Conservation (phyloP, 2,113 vertebrate species). For the Oceanodroma tethys region DNA sequence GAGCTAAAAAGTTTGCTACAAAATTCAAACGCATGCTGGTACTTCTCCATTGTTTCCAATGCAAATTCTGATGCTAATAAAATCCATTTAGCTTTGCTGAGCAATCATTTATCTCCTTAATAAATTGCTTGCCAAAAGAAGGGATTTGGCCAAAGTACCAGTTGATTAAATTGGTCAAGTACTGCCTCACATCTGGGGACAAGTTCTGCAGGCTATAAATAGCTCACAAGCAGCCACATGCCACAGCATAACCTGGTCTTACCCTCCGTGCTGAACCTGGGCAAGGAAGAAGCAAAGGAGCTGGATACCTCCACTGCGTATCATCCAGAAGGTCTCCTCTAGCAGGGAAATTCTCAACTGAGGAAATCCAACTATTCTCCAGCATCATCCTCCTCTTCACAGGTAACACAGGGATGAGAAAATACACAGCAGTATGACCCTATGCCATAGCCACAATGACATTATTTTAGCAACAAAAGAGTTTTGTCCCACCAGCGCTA, state of each 20-base stretch:
- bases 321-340: background rate
- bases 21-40: background rate
- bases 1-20: background rate
- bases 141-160: background rate
- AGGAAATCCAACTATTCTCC: background rate
- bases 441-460: background rate
- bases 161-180: background rate
- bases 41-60: background rate
- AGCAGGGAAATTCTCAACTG: background rate
- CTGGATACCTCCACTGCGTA: background rate
- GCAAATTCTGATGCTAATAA: background rate
- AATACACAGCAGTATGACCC: background rate
- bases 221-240: background rate
- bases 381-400: background rate
- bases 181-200: background rate
- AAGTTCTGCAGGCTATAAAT: background rate
- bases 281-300: background rate
- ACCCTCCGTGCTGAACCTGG: background rate
- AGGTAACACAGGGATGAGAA: background rate
- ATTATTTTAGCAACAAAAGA: background rate
- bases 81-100: background rate
- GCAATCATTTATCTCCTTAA: background rate
- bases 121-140: background rate
- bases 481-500: background rate
- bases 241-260: background rate